Conservation (phyloP, 2,113 vertebrate genomes). For the Caretta caretta region DNA sequence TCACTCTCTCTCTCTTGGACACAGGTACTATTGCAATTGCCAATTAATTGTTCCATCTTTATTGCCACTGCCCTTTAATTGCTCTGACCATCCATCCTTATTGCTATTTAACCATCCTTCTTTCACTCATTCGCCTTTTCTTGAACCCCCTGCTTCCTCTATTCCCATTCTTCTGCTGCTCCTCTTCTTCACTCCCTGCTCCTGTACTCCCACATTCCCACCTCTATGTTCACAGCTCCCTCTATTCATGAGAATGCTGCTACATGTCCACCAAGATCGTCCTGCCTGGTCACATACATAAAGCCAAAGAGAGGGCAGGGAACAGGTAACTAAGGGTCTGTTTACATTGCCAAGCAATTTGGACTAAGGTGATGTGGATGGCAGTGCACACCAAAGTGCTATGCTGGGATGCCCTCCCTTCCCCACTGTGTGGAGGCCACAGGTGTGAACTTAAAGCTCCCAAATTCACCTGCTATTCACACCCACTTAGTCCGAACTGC, state of each 20-base stretch:
- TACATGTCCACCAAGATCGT: background rate
- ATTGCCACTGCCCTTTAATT: fast-evolving
- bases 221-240: background rate
- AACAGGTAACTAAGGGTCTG: background rate
- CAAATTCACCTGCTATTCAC: background rate
- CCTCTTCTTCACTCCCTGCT: background rate
- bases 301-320: background rate
- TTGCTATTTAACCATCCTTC: background rate
- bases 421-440: no score
- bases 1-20: background rate
- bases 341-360: background rate
- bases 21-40: background rate
- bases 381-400: background rate
- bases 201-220: background rate
- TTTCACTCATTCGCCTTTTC: background rate
- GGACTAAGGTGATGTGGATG: background rate
- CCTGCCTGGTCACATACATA: background rate
- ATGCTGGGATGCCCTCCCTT: no score
- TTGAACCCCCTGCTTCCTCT: background rate
- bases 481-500: background rate
- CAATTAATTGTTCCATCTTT: background rate
- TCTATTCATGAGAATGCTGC: background rate
- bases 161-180: background rate
- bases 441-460: background rate
- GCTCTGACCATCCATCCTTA: background rate